A percentile compares a stretch with the other conserved stretches of the same genome.
These are phyloP conservation scores for Calidris pugnax DNA, from an alignment of 2,113 vertebrate genomes.

Conservation along the genomic window DNA sequence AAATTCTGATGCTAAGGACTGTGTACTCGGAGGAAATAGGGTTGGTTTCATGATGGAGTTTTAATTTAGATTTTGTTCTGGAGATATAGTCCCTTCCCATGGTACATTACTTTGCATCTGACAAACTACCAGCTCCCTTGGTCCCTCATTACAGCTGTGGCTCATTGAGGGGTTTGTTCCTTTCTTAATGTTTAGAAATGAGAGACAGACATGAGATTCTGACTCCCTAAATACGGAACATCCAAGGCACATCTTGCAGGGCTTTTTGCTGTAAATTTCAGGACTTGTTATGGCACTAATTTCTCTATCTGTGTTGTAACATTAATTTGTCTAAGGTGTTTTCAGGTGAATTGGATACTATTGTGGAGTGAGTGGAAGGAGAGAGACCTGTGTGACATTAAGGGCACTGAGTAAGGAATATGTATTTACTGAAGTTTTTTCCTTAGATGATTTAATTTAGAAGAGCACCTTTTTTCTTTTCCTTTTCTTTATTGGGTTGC, in stretches of 20 bases:
- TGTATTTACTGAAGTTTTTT: not conserved
- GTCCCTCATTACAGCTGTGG: slow-evolving; percentile 29
- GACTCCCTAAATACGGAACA: not conserved
- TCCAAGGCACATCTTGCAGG: not conserved
- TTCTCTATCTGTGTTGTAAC: not conserved
- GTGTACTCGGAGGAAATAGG: slow-evolving; percentile 47
- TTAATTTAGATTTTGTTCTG: slow-evolving; percentile 64
- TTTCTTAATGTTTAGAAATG: slow-evolving; percentile 55
- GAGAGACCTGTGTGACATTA: not conserved
- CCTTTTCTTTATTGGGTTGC: not conserved
- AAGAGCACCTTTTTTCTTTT: not conserved
- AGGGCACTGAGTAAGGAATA: not conserved
- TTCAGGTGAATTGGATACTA: not conserved
- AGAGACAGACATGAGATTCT: not conserved
- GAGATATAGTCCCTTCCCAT: slow-evolving; percentile 37
- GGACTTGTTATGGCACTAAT: not conserved
- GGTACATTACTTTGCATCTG: slow-evolving; percentile 47
- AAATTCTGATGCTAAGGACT: slow-evolving; percentile 36
- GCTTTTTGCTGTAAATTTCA: not conserved
- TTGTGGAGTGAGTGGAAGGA: not conserved
- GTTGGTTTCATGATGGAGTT: slow-evolving; percentile 40
- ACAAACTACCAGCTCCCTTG: slow-evolving; percentile 14
- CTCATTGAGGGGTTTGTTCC: not conserved
- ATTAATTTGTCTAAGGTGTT: not conserved
- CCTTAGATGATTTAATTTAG: not conserved